Conservation (phyloP, 2,113 vertebrate species). For the Proteles cristata region DNA sequence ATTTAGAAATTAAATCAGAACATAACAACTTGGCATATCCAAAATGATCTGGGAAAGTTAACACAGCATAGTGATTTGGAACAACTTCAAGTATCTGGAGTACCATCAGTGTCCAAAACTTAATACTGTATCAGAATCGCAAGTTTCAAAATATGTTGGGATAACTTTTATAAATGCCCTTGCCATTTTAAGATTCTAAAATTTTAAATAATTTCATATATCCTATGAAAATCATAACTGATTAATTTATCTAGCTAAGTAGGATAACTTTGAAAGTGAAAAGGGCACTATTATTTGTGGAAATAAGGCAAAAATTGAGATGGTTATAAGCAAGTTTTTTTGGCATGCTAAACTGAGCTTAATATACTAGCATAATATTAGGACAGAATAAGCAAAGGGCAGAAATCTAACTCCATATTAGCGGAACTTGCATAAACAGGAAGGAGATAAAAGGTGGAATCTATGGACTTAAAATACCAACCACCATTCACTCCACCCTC, state of each 20-base stretch:
- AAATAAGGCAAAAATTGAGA: not conserved
- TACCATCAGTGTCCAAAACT: conserved; percentile 40
- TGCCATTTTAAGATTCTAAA: not conserved
- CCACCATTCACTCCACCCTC: fast-evolving
- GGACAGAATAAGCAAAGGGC: not conserved
- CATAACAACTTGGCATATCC: conserved; percentile 63
- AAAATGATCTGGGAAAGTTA: conserved; percentile 66
- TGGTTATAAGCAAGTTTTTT: not conserved
- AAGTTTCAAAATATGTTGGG: conserved; percentile 52
- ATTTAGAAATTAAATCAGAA: conserved; percentile 75
- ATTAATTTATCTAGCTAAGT: not conserved
- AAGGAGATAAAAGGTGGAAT: not conserved
- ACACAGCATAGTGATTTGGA: conserved; percentile 64
- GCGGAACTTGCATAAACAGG: not conserved
- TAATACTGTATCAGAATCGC: not conserved
- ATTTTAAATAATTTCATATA: not conserved
- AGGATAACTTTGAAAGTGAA: not conserved
- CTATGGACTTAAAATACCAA: not conserved
- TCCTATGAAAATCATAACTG: not conserved
- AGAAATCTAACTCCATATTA: not conserved
- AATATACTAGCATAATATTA: not conserved
- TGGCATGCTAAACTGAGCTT: not conserved
- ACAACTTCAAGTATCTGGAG: conserved; percentile 51
- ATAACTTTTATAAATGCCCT: conserved; percentile 43
- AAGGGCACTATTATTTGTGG: not conserved